These are phyloP conservation scores for Trachelipus rathkii DNA, from an alignment of 1,140 invertebrate species.

Conservation along the genomic window DNA sequence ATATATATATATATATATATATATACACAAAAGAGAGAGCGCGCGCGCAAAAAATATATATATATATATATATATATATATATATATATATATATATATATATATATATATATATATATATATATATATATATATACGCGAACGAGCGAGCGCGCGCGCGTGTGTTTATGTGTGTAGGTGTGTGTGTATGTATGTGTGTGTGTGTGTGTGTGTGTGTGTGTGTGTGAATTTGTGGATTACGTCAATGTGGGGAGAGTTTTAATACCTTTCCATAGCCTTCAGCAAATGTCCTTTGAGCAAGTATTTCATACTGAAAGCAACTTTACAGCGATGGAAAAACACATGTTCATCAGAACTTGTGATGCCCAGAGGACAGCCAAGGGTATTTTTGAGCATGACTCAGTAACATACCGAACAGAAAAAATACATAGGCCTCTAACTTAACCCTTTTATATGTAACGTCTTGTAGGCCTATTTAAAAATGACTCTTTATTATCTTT, in stretches of 20 bases:
- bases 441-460: background rate
- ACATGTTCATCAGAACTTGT: background rate
- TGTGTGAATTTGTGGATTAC: too few species aligned
- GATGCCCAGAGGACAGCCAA: background rate
- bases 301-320: background rate
- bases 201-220: too few species aligned
- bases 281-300: background rate
- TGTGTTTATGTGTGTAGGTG: background rate
- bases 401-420: background rate
- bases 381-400: background rate
- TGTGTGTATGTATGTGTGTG: too few species aligned
- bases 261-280: too few species aligned
- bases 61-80: slow-evolving; percentile 6
- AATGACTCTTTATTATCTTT: background rate
- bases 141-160: too few species aligned
- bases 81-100: slow-evolving; percentile 14
- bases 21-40: too few species aligned
- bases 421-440: background rate
- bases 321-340: background rate
- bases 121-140: slow-evolving; percentile 9
- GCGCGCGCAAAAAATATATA: too few species aligned
- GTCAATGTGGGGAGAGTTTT: too few species aligned
- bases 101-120: slow-evolving; percentile 16
- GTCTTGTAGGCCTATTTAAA: background rate
- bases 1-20: slow-evolving; percentile 19